Evolutionary conservation across 2,113 vertebrate genomes (phyloP).

Genomic region (Hemicordylus capensis): DNA sequence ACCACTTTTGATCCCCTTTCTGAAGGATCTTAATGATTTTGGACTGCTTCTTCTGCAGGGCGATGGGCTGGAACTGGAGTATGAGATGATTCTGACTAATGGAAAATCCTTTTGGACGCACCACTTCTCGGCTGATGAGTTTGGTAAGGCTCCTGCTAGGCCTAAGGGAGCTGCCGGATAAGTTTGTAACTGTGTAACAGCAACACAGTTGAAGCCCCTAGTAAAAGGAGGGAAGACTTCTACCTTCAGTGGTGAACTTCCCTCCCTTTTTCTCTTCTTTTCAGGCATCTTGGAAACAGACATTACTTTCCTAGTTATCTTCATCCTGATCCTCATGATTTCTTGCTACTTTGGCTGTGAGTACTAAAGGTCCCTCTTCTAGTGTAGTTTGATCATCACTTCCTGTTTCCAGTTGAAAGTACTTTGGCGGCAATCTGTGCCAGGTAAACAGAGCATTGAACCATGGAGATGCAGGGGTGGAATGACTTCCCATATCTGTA

Average conservation of each 20-base stretch:
- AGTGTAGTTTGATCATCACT: background rate
- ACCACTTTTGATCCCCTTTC: constrained; percentile 46
- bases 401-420: background rate
- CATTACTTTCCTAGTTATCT: constrained; percentile 91
- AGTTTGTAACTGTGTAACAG: background rate
- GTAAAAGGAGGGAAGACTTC: background rate
- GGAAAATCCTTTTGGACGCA: constrained; percentile 93
- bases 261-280: background rate
- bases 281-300: constrained; percentile 92
- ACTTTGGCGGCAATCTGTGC: background rate
- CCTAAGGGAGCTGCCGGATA: background rate
- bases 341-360: constrained; percentile 93
- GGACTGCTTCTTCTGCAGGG: constrained; percentile 70
- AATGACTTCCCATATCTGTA: too few relatives aligned
- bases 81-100: constrained; percentile 92
- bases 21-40: constrained; percentile 2
- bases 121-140: constrained; percentile 93
- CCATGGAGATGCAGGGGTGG: background rate
- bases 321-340: constrained; percentile 85
- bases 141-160: constrained; percentile 75
- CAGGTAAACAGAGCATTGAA: background rate
- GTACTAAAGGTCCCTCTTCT: constrained; percentile 29
- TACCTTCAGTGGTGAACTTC: background rate
- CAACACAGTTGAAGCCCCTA: background rate
- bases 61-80: constrained; percentile 88